phyloP scores from a whole-genome alignment of 2,888 invertebrate genomes.

The Cheilosia urbana region DNA sequence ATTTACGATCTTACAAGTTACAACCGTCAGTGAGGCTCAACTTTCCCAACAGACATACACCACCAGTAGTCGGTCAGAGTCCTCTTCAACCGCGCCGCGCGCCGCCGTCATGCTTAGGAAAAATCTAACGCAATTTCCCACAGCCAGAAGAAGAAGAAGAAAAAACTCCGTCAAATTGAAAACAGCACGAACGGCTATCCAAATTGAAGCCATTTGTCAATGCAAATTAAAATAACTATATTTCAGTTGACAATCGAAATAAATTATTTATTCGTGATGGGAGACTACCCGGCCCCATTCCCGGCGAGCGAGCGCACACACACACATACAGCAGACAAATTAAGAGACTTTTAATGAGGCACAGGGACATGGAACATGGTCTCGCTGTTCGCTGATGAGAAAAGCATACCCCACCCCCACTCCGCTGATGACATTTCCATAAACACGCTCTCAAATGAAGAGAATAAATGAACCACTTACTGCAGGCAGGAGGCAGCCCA shows the following conservation, averaged over 20 bases:
- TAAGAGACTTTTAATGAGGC: conserved; percentile 72
- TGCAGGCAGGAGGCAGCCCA: no score
- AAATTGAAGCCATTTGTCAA: conserved; percentile 73
- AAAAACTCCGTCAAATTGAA: conserved; percentile 39
- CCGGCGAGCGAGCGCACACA: background rate
- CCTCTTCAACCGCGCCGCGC: conserved; percentile 8
- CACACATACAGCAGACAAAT: conserved; percentile 32
- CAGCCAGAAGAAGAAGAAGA: background rate
- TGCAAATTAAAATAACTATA: conserved; percentile 74
- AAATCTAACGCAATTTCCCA: conserved; percentile 52
- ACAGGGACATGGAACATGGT: conserved; percentile 31
- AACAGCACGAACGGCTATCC: conserved; percentile 39
- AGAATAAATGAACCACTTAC: conserved; percentile 68
- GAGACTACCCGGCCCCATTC: background rate
- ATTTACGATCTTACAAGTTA: conserved; percentile 56
- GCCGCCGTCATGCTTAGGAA: background rate
- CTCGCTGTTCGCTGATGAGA: conserved; percentile 9
- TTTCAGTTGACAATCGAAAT: conserved; percentile 64
- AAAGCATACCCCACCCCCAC: background rate
- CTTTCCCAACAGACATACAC: background rate
- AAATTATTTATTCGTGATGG: conserved; percentile 55
- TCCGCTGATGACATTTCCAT: conserved; percentile 52
- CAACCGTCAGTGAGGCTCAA: conserved; percentile 48
- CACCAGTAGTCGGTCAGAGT: background rate
- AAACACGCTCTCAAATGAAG: conserved; percentile 69